Base-by-base conservation (phyloP, 2,888 invertebrate genomes). In the Dastarcus helophoroides region DNA sequence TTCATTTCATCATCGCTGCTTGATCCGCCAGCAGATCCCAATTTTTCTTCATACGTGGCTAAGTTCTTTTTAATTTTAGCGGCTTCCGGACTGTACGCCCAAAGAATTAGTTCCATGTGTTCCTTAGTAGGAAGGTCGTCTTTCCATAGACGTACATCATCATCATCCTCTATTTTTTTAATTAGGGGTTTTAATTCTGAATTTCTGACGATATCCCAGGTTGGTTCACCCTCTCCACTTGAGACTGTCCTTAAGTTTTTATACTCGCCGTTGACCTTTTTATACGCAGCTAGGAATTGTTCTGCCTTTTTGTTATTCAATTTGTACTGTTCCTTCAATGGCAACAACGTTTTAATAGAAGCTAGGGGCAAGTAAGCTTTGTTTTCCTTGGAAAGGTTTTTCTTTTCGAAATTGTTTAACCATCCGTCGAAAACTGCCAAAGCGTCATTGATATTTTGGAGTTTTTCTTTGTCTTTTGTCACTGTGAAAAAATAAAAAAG, bases 141-240 rank as follows among this genome's bases (percentile, higher is more conserved):
- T 14, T 69, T 67, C 56, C 76, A 77, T 1, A 79, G 58, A 45
- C 78, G 71, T 0, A 65, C 65, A 23, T 71, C 66, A 8, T 71
- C 69, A n/a, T 71, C 65, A 58, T 79, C 70, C 9, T 70, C 64
- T 42, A 63, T 58, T 7, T 66, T 65, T 3, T 63, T 61, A 40
- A 67, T 65, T 0, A 82, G 59, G 8, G 65, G 63, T 21, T 72
- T 68, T 1, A 84, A 61, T 16, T 69, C 69, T 0, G 56, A 54
- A 47, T 83, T 84, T 41, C 83, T 63, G 4, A 79, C 68, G 34
- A 83, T 74, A 55, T 84, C 84, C 83, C 83, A 84, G 0, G 81
- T 77, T 12, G 67, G 66, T 14, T 64, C 64, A 12, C 68, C 67
- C 1, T 62, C 64, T 19, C 67, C 67, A 2, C 68, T 62, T 25